Evolutionary conservation across 2,888 invertebrate genomes (phyloP), one percentile per base, ranked within the genome.

Genomic region (Eucera pruinosa): DNA sequence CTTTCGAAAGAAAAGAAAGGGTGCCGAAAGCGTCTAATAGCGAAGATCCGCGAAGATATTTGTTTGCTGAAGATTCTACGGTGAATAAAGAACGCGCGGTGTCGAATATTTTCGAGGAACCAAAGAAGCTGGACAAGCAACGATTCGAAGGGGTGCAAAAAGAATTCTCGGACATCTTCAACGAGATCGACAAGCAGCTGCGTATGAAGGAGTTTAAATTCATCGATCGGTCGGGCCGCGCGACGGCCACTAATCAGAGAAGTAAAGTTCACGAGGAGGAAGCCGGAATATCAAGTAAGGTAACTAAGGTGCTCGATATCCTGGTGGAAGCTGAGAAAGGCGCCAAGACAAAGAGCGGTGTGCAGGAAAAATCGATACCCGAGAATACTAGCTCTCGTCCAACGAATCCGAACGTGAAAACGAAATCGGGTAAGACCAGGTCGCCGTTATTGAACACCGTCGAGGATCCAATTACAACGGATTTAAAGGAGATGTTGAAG

Each of bases 401-500:
- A 61, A 45, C 61, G 30, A 71, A 69, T 27, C 39, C 64, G n/a
- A 66, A 54, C 33, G 61, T 23, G 39, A 72, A 73, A 45, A 25
- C 67, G 30, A 78, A 83, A 67, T 66, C 68, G 11, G 62, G 23
- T 2, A 81, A 72, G 33, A 48, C 72, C 23, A 79, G 61, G 55
- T 68, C 72, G 25, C 67, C 73, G 54, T 27, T 52, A 25, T 60
- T 86, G 67, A 88, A 86, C 47, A 85, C 83, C 13, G 62, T 80
- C 30, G 89, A 89, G 57, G 89, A 89, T 78, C 88, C 85, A 66
- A 72, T 82, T 18, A 89, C 88, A 23, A 68, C 78, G 20, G 89
- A 92, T 89, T 92, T 96, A 33, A 95, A 95, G 89, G 95, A 95
- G 91, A 95, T 96, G 94, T 91, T 96, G 78, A 96, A 96, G 87